These are phyloP conservation scores for Leptopilina boulardi DNA, from an alignment of 1,140 invertebrate genomes.

Conservation along the genomic window DNA sequence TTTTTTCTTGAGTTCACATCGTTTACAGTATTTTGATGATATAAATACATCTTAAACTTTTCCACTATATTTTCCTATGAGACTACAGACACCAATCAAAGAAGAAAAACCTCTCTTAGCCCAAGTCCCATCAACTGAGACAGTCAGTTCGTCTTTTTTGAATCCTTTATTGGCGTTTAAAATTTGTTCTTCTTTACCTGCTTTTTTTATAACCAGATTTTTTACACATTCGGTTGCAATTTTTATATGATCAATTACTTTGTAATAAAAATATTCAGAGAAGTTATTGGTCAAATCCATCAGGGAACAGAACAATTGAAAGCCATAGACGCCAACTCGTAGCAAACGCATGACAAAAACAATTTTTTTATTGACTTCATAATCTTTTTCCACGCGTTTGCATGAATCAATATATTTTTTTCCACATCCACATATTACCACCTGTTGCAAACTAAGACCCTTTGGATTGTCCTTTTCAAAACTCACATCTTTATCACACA, in stretches of 20 bases:
- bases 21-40: background rate
- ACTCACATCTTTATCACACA: background rate
- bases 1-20: background rate
- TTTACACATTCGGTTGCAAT: background rate
- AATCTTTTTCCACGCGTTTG: background rate
- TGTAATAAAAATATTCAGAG: background rate
- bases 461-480: background rate
- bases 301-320: background rate
- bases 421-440: background rate
- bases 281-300: background rate
- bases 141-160: no score
- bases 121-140: conserved; percentile 40
- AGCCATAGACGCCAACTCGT: background rate
- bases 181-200: no score
- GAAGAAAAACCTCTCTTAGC: conserved; percentile 34
- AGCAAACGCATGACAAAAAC: background rate
- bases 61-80: conserved; percentile 40
- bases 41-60: conserved; percentile 16
- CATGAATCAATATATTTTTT: background rate
- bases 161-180: no score
- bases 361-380: background rate
- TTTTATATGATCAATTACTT: background rate
- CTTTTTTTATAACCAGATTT: background rate
- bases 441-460: background rate
- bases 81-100: conserved; percentile 21